Base-by-base conservation (phyloP, 2,113 vertebrate genomes). In the Zeus faber region DNA sequence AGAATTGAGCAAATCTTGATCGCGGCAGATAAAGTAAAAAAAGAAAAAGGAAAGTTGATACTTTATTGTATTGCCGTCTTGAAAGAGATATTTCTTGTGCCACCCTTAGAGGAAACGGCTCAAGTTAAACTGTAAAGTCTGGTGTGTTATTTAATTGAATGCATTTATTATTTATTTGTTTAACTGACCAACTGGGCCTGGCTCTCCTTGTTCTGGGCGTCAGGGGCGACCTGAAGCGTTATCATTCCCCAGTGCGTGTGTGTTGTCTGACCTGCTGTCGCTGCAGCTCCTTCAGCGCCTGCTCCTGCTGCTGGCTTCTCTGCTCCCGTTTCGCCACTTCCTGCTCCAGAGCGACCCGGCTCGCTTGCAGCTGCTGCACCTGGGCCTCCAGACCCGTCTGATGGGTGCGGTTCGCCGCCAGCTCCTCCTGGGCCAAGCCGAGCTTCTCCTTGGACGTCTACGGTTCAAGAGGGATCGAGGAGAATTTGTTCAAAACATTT, bases 381-480 rank as follows among this genome's bases (percentile, higher is more conserved):
- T 91, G 85, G 67, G 90, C 87, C 66, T 89, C 92, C 41, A 77
- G 89, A 74, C 72, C 82, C 33, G 85, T 88, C 73, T 94, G 91
- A 81, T 93, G 90, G 80, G 90, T 96, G 72, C 78, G 89, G 62
- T 91, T 95, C 76, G 93, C 90, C 65, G 92, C 87, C 71, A 97
- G 73, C 72, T 98, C 96, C 67, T 99, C 97, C 70, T 97, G 93
- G 53, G 91, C 85, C 65, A 94, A 14, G 47, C 79, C 79, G 71
- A 97, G 84, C 82, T 96, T 98, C 68, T 96, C 93, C 80, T 95
- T 91, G 72, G 88, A 81, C 18, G 81, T 87, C 97, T 99, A 77
- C 27, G 56, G 10, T 22, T 8, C 20, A 4, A 65, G 10, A 49
- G 31, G 49, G n/a, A n/a, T n/a, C 41, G 22, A 44, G 2, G 40